Conservation (phyloP, 2,797 vertebrate genomes). For the Lutjanus campechanus region DNA sequence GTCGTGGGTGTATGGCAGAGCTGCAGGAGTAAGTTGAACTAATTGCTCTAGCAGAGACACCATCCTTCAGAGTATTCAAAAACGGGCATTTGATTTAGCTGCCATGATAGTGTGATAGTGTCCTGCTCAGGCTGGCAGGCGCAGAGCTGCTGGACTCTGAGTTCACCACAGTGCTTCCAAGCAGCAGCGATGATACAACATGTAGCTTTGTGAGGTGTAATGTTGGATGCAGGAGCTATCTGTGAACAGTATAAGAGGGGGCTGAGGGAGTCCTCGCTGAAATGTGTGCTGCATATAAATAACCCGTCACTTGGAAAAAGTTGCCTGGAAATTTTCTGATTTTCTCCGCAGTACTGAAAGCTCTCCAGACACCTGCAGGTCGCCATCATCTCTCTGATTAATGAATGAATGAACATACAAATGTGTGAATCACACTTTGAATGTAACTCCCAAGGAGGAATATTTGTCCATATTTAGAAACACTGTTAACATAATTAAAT, state of each 20-base stretch:
- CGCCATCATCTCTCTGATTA: conserved; percentile 3
- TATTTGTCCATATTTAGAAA: background rate
- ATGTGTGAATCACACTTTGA: conserved; percentile 21
- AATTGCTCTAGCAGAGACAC: conserved; percentile 36
- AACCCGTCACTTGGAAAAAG: background rate
- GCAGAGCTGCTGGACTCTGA: conserved; percentile 21
- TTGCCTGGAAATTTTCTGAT: background rate
- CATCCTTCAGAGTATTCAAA: conserved; percentile 47
- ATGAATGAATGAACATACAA: conserved; percentile 16
- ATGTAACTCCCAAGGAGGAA: background rate
- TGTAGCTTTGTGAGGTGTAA: conserved; percentile 15
- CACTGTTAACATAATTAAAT: background rate
- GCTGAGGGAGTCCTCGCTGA: background rate
- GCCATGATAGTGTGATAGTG: conserved; percentile 16
- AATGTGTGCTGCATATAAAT: conserved; percentile 15
- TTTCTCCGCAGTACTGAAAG: background rate
- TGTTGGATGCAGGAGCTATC: conserved; percentile 18
- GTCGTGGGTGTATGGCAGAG: conserved; percentile 34
- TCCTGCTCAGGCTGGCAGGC: conserved; percentile 19
- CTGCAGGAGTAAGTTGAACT: conserved; percentile 39
- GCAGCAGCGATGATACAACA: conserved; percentile 19
- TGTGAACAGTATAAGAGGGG: conserved; percentile 11
- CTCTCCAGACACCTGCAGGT: background rate
- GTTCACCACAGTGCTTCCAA: conserved; percentile 12
- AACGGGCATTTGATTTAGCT: conserved; percentile 41